A percentile compares a stretch with the other conserved stretches of the same genome.
phyloP scores from a whole-genome alignment of 2,113 vertebrate species.

The Mormyrus lacerda region DNA sequence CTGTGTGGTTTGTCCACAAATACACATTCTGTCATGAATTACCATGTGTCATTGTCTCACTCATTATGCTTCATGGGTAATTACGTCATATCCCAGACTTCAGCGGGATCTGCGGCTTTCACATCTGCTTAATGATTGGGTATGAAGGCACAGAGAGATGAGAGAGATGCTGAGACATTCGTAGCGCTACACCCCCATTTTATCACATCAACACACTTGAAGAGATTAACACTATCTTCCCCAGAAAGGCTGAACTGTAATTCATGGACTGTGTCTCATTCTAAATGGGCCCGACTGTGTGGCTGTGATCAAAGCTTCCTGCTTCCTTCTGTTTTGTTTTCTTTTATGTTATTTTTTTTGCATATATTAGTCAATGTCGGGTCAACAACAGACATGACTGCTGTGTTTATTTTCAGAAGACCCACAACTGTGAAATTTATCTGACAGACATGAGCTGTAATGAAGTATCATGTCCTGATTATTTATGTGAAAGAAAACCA shows the following conservation, averaged over 20 bases:
- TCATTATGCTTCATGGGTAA: not conserved
- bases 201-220: not conserved
- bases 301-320: not conserved
- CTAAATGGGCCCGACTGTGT: not conserved
- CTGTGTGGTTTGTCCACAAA: not conserved
- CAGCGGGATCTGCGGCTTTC: not conserved
- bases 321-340: not conserved
- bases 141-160: not conserved
- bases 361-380: not conserved
- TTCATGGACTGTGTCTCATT: not conserved
- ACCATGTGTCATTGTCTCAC: not conserved
- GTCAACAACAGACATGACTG: not conserved
- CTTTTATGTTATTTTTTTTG: not conserved
- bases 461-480: not conserved
- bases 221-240: not conserved
- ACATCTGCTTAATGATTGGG: not conserved
- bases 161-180: not conserved
- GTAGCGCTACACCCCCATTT: not conserved
- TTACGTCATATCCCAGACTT: not conserved
- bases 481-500: not conserved
- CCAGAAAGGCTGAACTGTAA: not conserved
- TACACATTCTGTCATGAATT: not conserved
- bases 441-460: not conserved
- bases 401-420: not conserved
- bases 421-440: not conserved